A percentile compares a stretch with the other conserved stretches of the same genome.
These are phyloP conservation scores for Diacarnus erythraeanus DNA, from an alignment of 37 sponge, comb jelly and placozoan species.

Conservation along the genomic window DNA sequence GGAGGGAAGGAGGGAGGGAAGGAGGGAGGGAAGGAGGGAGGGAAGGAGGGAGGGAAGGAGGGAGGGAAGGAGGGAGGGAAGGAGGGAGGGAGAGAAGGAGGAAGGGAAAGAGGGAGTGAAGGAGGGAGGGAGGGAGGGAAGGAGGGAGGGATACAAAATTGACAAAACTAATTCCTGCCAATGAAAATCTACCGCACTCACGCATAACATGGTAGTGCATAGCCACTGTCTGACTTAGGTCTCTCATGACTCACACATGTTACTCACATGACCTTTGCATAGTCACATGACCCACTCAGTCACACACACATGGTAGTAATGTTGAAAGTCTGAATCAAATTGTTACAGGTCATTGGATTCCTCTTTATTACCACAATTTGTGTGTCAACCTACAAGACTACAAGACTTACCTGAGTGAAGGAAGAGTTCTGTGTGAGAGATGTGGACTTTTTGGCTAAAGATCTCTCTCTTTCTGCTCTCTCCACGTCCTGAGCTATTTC, in stretches of 20 bases:
- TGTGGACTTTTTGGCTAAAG: neutral
- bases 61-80: constrained; percentile 18
- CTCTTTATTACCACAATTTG: neutral
- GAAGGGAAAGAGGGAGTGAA: constrained; percentile 28
- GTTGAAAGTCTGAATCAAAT: neutral
- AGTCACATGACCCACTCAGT: too few species aligned
- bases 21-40: constrained; percentile 19
- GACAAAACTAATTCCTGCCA: too few species aligned
- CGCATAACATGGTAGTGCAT: too few species aligned
- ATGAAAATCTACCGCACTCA: too few species aligned
- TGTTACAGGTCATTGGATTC: neutral
- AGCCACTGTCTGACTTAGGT: too few species aligned
- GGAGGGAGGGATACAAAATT: too few species aligned
- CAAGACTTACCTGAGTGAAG: neutral
- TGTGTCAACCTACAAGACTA: too few species aligned
- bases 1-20: constrained; percentile 18
- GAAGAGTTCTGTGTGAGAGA: neutral
- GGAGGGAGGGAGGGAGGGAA: neutral
- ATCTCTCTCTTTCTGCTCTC: constrained; percentile 8
- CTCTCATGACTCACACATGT: too few species aligned
- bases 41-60: constrained; percentile 8
- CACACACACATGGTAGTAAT: too few species aligned
- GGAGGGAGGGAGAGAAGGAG: constrained; percentile 32
- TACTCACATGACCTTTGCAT: too few species aligned
- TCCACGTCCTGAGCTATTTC: constrained; percentile 40